These are phyloP conservation scores for Pheucticus melanocephalus DNA, from an alignment of 2,113 vertebrate genomes.

Conservation along the genomic window DNA sequence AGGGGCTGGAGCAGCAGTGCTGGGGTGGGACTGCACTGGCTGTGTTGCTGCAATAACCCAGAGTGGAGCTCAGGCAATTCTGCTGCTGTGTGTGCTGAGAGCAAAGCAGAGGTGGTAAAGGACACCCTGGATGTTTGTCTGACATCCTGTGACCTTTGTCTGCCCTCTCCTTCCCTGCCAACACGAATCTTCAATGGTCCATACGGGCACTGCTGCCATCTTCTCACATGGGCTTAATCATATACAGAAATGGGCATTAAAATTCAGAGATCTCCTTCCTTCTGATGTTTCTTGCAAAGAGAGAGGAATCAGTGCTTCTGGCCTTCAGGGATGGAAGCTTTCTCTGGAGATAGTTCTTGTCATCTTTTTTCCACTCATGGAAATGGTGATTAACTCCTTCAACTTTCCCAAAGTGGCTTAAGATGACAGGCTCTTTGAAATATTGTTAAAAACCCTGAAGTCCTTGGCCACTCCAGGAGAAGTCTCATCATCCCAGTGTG, in stretches of 20 bases:
- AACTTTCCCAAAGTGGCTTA: not conserved
- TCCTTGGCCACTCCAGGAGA: not conserved
- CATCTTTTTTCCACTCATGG: not conserved
- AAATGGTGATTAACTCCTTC: not conserved
- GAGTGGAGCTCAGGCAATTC: not conserved
- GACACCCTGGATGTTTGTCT: too few species aligned
- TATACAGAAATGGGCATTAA: not conserved
- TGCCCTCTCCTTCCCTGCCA: not conserved
- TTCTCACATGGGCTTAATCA: not conserved
- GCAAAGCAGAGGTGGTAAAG: not conserved
- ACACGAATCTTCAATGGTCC: not conserved
- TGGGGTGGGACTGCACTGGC: not conserved
- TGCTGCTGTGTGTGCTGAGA: not conserved
- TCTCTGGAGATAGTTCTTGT: not conserved
- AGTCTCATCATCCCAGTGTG: not conserved
- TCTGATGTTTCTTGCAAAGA: not conserved
- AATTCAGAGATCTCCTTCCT: not conserved
- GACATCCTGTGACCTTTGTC: not conserved
- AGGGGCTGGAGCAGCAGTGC: rapidly evolving
- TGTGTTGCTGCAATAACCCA: rapidly evolving
- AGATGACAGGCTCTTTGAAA: not conserved
- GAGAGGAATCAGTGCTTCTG: not conserved
- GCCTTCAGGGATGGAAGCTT: not conserved
- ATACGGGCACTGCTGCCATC: not conserved
- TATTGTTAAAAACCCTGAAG: rapidly evolving